Evolutionary conservation across 2,888 invertebrate species (phyloP).

Genomic region (Nephrotoma appendiculata): DNA sequence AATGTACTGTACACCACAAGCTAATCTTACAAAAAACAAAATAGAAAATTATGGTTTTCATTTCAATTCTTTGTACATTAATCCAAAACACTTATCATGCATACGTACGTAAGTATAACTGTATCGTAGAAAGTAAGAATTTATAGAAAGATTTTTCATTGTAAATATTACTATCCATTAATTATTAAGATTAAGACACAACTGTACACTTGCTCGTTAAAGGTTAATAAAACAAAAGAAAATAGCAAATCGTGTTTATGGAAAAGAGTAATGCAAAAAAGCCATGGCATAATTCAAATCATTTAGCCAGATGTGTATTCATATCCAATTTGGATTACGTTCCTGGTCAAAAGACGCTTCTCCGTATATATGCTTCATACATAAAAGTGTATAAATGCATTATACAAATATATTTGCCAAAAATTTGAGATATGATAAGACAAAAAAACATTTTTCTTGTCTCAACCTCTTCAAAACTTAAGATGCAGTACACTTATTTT

Average conservation of each 20-base stretch:
- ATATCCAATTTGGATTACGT: not conserved
- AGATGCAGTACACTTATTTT: not conserved
- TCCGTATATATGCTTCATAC: not conserved
- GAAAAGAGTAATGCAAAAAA: not conserved
- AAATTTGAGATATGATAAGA: not conserved
- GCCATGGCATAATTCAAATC: not conserved
- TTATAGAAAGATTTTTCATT: not conserved
- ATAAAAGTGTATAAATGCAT: not conserved
- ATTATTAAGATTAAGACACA: not conserved
- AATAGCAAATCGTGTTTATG: not conserved
- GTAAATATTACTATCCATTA: not conserved
- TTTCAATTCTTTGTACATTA: not conserved
- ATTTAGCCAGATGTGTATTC: not conserved
- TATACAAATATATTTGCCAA: too few species aligned
- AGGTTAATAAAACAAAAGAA: not conserved
- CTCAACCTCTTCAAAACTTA: not conserved
- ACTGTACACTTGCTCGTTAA: not conserved
- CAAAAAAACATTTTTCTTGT: not conserved
- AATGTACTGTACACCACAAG: not conserved
- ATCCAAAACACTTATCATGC: not conserved
- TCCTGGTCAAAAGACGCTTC: not conserved
- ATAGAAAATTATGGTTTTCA: not conserved
- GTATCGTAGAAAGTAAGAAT: not conserved
- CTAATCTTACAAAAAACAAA: not conserved
- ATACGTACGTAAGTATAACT: not conserved